These are phyloP conservation scores for Lordiphosa collinella DNA, from an alignment of 1,140 invertebrate genomes.

Conservation along the genomic window DNA sequence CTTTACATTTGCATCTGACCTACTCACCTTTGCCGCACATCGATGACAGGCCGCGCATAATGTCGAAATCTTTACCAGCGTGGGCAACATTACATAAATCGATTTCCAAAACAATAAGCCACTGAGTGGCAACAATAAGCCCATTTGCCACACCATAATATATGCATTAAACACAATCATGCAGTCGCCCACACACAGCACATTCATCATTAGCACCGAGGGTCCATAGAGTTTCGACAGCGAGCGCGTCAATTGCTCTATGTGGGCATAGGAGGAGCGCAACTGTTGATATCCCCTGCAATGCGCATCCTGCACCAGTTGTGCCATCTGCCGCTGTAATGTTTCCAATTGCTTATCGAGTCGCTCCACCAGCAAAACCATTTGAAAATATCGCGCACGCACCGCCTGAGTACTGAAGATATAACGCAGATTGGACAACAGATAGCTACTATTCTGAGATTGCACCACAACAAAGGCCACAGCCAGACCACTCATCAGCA, in stretches of 20 bases:
- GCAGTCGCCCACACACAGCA: slow-evolving; percentile 56
- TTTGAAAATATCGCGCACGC: slow-evolving; percentile 46
- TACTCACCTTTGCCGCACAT: slow-evolving; percentile 30
- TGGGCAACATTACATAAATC: slow-evolving; percentile 30
- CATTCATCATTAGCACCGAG: slow-evolving; percentile 51
- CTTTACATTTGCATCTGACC: not conserved
- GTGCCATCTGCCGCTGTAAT: slow-evolving; percentile 8
- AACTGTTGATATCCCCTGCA: slow-evolving; percentile 2
- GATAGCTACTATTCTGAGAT: fast-evolving
- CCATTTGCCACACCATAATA: slow-evolving; percentile 31
- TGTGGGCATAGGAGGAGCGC: slow-evolving; percentile 31
- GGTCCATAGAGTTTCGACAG: slow-evolving; percentile 38
- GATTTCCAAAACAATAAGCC: slow-evolving; percentile 29
- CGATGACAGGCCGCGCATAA: slow-evolving; percentile 39
- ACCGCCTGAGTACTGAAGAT: slow-evolving; percentile 39
- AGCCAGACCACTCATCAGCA: not conserved
- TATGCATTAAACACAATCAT: slow-evolving; percentile 42
- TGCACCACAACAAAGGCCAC: not conserved
- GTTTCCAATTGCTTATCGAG: slow-evolving; percentile 29
- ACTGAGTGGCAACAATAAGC: not conserved
- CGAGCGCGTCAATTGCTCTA: slow-evolving; percentile 24
- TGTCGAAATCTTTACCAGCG: slow-evolving; percentile 45
- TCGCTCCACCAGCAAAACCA: slow-evolving; percentile 38
- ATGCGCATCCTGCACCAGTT: not conserved
- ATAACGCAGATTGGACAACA: slow-evolving; percentile 15